phyloP scores from a whole-genome alignment of 2,888 invertebrate genomes.

The Sericinus montela region DNA sequence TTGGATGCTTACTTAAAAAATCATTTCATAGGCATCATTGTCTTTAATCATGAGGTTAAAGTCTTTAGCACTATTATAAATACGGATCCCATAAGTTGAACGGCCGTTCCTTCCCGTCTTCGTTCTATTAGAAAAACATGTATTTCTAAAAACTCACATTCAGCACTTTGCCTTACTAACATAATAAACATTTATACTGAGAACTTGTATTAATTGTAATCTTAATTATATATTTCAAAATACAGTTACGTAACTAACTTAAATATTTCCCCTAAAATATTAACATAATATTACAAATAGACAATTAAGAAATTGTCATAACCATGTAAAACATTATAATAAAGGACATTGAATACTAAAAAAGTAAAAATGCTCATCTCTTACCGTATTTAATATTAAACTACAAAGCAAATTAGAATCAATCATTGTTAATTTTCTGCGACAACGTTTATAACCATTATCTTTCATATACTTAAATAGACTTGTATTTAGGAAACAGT shows the following conservation, averaged over 20 bases:
- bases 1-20: not conserved
- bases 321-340: no score
- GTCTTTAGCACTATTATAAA: not conserved
- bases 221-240: no score
- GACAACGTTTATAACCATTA: not conserved
- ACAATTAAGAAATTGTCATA: no score
- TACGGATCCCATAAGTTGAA: not conserved
- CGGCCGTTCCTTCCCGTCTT: not conserved
- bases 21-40: not conserved
- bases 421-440: not conserved
- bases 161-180: not conserved
- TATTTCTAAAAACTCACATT: not conserved
- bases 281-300: no score
- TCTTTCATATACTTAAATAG: no score
- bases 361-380: not conserved
- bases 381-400: not conserved
- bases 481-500: no score
- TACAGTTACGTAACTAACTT: no score
- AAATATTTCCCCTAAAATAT: no score
- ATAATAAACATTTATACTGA: not conserved
- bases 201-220: no score
- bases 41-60: not conserved
- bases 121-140: not conserved
- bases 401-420: not conserved
- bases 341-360: not conserved